Conservation (phyloP, 2,888 invertebrate species). For the Drosophila yooni region DNA sequence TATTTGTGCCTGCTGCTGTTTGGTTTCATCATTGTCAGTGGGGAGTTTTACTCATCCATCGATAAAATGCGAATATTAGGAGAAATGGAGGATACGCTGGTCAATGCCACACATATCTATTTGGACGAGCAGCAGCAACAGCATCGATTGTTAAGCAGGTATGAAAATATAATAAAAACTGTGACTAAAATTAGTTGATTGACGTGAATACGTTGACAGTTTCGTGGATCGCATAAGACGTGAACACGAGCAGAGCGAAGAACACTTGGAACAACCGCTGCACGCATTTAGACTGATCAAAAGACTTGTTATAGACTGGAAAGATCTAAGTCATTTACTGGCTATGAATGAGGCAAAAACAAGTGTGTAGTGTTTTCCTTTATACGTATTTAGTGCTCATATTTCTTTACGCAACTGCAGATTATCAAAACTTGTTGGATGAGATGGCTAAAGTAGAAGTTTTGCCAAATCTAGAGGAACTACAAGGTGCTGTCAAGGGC, state of each 20-base stretch:
- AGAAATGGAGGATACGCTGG: conserved; percentile 53
- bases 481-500: conserved; percentile 96
- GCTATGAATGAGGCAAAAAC: conserved; percentile 86
- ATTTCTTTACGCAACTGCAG: conserved; percentile 20
- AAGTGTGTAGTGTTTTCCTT: conserved; percentile 83
- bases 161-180: neutral
- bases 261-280: conserved; percentile 94
- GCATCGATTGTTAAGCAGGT: conserved; percentile 59
- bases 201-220: conserved; percentile 37
- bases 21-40: conserved; percentile 11
- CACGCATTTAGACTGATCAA: conserved; percentile 96
- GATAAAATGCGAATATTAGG: conserved; percentile 59
- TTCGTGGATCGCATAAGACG: conserved; percentile 87
- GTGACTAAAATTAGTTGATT: conserved; percentile 7
- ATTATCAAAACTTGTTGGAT: conserved; percentile 31
- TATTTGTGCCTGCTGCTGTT: conserved; percentile 9
- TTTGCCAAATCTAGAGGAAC: conserved; percentile 92
- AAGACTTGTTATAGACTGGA: conserved; percentile 94
- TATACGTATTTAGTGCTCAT: no score
- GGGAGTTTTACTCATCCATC: conserved; percentile 75
- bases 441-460: conserved; percentile 10
- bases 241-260: conserved; percentile 89
- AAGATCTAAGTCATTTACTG: conserved; percentile 88
- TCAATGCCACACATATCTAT: conserved; percentile 54
- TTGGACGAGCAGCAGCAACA: conserved; percentile 49